A percentile compares a stretch with the other conserved stretches of the same genome.
Evolutionary conservation across 2,888 invertebrate genomes (phyloP).

Genomic region (Plebejus argus): DNA sequence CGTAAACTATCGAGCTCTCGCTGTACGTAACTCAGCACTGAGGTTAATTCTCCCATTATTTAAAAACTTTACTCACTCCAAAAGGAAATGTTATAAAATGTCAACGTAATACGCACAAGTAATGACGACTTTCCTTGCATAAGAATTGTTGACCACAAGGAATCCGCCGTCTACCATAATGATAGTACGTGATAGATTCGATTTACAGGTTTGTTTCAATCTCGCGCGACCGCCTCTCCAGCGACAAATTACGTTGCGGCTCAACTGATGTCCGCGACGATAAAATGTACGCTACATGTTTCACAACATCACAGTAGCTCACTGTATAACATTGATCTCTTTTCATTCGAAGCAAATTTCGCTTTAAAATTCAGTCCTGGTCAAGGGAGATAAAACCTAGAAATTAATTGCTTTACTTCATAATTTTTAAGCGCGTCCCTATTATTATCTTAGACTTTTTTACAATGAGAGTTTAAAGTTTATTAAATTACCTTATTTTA

Average conservation of each 20-base stretch:
- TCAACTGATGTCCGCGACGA: constrained; percentile 61
- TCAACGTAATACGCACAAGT: constrained; percentile 11
- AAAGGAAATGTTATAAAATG: not conserved
- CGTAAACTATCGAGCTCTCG: not conserved
- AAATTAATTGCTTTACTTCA: not conserved
- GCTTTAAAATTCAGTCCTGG: not conserved
- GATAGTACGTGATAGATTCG: constrained; percentile 74
- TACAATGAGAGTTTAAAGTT: too few species aligned
- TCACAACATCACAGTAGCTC: constrained; percentile 21
- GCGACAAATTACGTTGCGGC: constrained; percentile 71
- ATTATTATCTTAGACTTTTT: too few species aligned
- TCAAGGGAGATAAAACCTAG: not conserved
- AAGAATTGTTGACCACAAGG: constrained; percentile 65
- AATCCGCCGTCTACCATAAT: constrained; percentile 64
- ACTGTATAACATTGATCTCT: constrained; percentile 5
- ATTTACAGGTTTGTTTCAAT: constrained; percentile 76
- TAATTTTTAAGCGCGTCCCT: not conserved
- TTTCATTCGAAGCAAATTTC: constrained; percentile 20
- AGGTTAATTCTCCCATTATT: not conserved
- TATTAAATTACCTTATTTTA: too few species aligned
- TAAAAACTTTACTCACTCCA: not conserved
- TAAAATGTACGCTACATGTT: constrained; percentile 46
- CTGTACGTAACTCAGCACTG: not conserved
- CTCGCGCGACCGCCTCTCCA: constrained; percentile 58
- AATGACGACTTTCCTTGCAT: constrained; percentile 45